Evolutionary conservation across 2,797 vertebrate species (phyloP).

Genomic region (Acipenser oxyrinchus): DNA sequence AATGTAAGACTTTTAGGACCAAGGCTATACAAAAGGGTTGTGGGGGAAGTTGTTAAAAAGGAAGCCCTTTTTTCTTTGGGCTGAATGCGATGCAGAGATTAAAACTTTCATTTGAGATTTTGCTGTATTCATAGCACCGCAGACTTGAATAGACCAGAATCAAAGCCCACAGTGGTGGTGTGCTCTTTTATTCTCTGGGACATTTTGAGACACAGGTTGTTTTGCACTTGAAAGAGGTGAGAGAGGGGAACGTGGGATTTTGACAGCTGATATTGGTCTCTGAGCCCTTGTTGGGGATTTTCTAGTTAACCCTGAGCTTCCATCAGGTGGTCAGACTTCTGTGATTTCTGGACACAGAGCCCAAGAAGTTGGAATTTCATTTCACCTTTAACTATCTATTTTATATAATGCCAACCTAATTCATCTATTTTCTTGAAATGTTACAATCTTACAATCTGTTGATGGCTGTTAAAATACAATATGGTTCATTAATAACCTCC

Average conservation of each 20-base stretch:
- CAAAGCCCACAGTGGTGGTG: slow-evolving; percentile 55
- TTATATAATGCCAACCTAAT: slow-evolving; percentile 5
- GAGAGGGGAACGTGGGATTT: slow-evolving; percentile 59
- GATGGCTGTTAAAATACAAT: too few species aligned
- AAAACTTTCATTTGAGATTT: slow-evolving; percentile 78
- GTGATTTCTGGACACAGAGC: slow-evolving; percentile 52
- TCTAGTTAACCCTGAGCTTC: slow-evolving; percentile 63
- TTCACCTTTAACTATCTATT: slow-evolving; percentile 23
- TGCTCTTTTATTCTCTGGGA: slow-evolving; percentile 62
- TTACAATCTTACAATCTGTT: too few species aligned
- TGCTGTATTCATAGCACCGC: slow-evolving; percentile 71
- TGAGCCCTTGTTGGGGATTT: slow-evolving; percentile 70
- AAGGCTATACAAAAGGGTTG: slow-evolving; percentile 64
- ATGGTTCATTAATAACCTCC: too few species aligned
- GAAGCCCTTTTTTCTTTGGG: slow-evolving; percentile 64
- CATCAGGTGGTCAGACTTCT: slow-evolving; percentile 57
- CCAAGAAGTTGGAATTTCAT: slow-evolving; percentile 48
- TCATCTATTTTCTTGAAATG: slow-evolving; percentile 35
- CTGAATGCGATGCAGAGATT: slow-evolving; percentile 71
- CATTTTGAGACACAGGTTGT: slow-evolving; percentile 66
- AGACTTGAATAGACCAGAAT: slow-evolving; percentile 56
- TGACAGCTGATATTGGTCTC: slow-evolving; percentile 68
- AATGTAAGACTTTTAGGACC: slow-evolving; percentile 68
- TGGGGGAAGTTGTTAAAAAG: slow-evolving; percentile 74
- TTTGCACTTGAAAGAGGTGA: slow-evolving; percentile 71